Evolutionary conservation across 1,140 invertebrate species (phyloP).

Genomic region (Procambarus virginalis): DNA sequence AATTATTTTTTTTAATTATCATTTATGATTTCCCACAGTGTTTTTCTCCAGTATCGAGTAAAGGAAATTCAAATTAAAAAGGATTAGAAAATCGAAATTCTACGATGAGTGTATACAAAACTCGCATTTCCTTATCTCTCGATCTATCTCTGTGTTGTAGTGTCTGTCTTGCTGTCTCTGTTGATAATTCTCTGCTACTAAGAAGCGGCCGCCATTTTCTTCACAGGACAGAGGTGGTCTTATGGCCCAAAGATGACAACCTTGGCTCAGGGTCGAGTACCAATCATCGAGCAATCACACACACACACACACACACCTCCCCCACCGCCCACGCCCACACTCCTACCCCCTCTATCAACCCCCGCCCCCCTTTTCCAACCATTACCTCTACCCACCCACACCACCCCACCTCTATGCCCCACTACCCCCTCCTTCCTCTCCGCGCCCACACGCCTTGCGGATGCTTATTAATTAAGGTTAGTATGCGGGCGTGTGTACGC

Average conservation of each 20-base stretch:
- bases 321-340: not conserved
- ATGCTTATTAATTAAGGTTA: too few species aligned
- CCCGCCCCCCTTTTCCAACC: not conserved
- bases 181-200: constrained; percentile 1
- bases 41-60: too few species aligned
- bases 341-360: not conserved
- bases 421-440: not conserved
- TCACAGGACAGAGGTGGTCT: constrained; percentile 3
- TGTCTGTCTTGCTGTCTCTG: constrained; percentile 19
- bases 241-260: constrained; percentile 23
- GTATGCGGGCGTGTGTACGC: too few species aligned
- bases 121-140: not conserved
- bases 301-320: not conserved
- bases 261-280: not conserved
- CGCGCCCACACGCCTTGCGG: too few species aligned
- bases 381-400: too few species aligned
- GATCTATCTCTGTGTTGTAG: not conserved
- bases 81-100: too few species aligned
- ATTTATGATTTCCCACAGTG: too few species aligned
- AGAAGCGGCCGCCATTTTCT: constrained; percentile 21
- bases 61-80: too few species aligned
- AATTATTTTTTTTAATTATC: too few species aligned
- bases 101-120: too few species aligned
- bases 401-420: not conserved
- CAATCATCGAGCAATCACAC: constrained; percentile 33